phyloP scores from a whole-genome alignment of 2,113 vertebrate species.

The Aepyceros melampus region DNA sequence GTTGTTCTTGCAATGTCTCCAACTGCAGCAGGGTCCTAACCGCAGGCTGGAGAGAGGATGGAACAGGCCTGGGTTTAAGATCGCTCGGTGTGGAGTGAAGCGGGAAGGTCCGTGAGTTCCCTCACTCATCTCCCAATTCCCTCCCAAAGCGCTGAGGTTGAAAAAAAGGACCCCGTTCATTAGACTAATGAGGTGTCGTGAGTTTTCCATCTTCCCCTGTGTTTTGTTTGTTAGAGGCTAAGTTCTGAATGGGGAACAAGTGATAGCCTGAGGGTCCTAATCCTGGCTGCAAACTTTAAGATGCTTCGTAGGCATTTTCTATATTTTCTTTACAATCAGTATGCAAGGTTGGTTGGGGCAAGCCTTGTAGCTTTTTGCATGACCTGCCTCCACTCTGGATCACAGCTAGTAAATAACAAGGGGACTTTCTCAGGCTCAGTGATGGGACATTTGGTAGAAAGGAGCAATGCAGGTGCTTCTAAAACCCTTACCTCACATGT shows the following conservation, averaged over 20 bases:
- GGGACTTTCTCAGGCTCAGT: not conserved
- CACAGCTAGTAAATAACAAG: not conserved
- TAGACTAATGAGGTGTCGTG: slow-evolving; percentile 63
- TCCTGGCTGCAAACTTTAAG: not conserved
- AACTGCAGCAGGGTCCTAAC: not conserved
- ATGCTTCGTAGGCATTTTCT: not conserved
- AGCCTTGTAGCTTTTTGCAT: not conserved
- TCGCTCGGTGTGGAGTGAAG: not conserved
- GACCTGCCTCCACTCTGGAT: not conserved
- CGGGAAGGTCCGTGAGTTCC: slow-evolving; percentile 15
- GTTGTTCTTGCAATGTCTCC: not conserved
- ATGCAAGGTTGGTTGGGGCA: not conserved
- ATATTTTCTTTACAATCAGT: not conserved
- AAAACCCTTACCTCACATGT: slow-evolving; percentile 12
- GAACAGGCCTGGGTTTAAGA: not conserved
- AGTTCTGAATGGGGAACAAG: slow-evolving; percentile 56
- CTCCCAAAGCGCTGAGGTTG: slow-evolving; percentile 43
- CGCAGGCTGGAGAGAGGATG: not conserved
- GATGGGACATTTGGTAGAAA: slow-evolving; percentile 17
- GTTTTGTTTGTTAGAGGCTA: slow-evolving; percentile 62
- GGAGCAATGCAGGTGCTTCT: slow-evolving; percentile 58
- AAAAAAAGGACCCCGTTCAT: slow-evolving; percentile 58
- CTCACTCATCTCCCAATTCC: slow-evolving; percentile 59
- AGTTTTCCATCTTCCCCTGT: slow-evolving; percentile 62
- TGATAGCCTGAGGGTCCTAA: slow-evolving; percentile 25